phyloP scores from a whole-genome alignment of 2,113 vertebrate species.

The Ophiodon elongatus region DNA sequence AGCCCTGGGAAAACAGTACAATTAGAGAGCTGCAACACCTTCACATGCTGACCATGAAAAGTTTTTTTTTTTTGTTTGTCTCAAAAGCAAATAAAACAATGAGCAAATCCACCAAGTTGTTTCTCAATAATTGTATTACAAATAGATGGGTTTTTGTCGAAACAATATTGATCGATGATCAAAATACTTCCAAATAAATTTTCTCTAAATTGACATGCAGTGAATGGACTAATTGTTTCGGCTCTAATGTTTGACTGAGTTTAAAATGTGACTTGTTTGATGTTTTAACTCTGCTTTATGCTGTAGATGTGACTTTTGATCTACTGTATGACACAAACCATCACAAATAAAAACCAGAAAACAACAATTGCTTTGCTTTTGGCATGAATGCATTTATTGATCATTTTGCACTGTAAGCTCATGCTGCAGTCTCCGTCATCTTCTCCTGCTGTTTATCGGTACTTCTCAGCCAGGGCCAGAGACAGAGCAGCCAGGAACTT shows the following conservation, averaged over 20 bases:
- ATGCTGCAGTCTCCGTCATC: slow-evolving; percentile 1
- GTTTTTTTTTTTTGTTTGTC: not conserved
- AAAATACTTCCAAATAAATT: too few relatives aligned
- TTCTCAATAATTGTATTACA: not conserved
- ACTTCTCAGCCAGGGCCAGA: slow-evolving; percentile 78
- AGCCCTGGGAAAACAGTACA: slow-evolving; percentile 86
- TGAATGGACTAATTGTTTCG: too few relatives aligned
- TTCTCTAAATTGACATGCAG: too few relatives aligned
- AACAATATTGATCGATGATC: too few relatives aligned
- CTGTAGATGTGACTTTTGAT: not conserved
- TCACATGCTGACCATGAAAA: not conserved
- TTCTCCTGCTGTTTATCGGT: slow-evolving; percentile 65
- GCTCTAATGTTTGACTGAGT: not conserved
- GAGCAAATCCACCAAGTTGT: not conserved
- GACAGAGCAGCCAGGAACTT: slow-evolving; percentile 79
- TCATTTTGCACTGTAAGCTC: not conserved
- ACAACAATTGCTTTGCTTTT: not conserved
- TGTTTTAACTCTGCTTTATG: not conserved
- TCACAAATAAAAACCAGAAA: not conserved
- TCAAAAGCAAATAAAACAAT: slow-evolving; percentile 31
- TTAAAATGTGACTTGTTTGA: not conserved
- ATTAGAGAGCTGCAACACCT: slow-evolving; percentile 67
- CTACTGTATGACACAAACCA: not conserved
- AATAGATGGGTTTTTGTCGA: too few relatives aligned
- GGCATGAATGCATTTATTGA: slow-evolving; percentile 1